A percentile compares a stretch with the other conserved stretches of the same genome.
Conservation (phyloP, 2,888 invertebrate species). For the Colletes collaris region DNA sequence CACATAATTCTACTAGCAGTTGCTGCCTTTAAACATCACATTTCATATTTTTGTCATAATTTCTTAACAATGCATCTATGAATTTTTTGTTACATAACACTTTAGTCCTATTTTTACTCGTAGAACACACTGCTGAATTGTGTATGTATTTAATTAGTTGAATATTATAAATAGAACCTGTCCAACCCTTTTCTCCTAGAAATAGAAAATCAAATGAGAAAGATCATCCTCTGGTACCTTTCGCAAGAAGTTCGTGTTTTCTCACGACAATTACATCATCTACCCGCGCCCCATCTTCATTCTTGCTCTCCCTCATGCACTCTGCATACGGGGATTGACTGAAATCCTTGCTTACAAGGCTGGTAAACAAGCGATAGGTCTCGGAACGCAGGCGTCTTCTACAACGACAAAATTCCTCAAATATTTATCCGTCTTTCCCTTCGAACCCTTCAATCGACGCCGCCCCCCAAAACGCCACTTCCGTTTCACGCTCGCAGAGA, state of each 20-base stretch:
- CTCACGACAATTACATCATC: constrained; percentile 54
- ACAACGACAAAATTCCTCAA: constrained; percentile 81
- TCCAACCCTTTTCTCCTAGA: too few relatives aligned
- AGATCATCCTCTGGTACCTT: too few relatives aligned
- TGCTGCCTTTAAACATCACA: too few relatives aligned
- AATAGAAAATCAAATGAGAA: too few relatives aligned
- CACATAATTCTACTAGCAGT: too few relatives aligned
- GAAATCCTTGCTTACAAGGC: constrained; percentile 80
- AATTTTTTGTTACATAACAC: too few relatives aligned
- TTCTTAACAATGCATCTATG: too few relatives aligned
- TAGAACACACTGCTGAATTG: too few relatives aligned
- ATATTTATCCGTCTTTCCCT: constrained; percentile 80
- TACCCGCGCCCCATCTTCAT: constrained; percentile 21
- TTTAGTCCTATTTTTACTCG: too few relatives aligned
- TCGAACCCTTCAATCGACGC: constrained; percentile 58
- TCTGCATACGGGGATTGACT: constrained; percentile 71
- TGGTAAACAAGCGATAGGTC: constrained; percentile 79
- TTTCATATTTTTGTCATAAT: too few relatives aligned
- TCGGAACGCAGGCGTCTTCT: constrained; percentile 65
- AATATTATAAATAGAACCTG: too few relatives aligned
- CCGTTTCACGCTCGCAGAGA: constrained; percentile 78
- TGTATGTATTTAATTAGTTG: too few relatives aligned
- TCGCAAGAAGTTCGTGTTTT: constrained; percentile 11
- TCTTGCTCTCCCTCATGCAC: constrained; percentile 7
- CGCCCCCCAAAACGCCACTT: constrained; percentile 72